Conservation (phyloP, 2,113 vertebrate genomes). For the Hucho hucho region DNA sequence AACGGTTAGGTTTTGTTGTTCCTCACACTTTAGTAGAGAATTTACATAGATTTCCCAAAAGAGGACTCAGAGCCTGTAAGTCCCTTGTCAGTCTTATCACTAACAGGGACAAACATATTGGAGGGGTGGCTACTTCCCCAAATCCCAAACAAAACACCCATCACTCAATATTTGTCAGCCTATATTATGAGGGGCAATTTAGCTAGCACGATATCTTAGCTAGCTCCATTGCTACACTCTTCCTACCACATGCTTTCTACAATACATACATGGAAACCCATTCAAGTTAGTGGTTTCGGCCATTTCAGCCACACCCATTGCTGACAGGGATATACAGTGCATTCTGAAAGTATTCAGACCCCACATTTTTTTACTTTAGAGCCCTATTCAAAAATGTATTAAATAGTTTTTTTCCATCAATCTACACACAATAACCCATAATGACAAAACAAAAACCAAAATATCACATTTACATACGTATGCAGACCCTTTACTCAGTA, state of each 20-base stretch:
- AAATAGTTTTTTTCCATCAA: too few relatives aligned
- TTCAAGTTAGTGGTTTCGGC: background rate
- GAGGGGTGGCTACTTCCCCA: constrained; percentile 20
- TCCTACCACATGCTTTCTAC: constrained; percentile 13
- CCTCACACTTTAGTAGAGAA: constrained; percentile 16
- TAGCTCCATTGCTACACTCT: constrained; percentile 4
- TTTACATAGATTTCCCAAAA: constrained; percentile 32
- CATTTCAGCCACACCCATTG: too few relatives aligned
- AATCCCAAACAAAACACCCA: constrained; percentile 21
- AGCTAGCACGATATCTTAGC: background rate
- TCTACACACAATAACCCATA: too few relatives aligned
- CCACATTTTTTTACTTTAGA: too few relatives aligned
- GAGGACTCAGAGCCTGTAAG: constrained; percentile 13
- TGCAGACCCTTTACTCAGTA: too few relatives aligned
- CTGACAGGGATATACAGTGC: too few relatives aligned
- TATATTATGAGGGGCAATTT: constrained; percentile 8
- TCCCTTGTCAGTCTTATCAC: constrained; percentile 35
- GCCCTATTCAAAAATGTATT: too few relatives aligned
- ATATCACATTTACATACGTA: too few relatives aligned
- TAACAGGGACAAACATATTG: constrained; percentile 27
- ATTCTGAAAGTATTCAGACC: too few relatives aligned
- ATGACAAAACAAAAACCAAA: too few relatives aligned
- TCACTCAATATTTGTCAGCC: constrained; percentile 34
- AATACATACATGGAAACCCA: background rate
- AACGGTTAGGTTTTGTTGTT: constrained; percentile 33